These are phyloP conservation scores for Saiga tatarica DNA, from an alignment of 2,113 vertebrate genomes.

Conservation along the genomic window DNA sequence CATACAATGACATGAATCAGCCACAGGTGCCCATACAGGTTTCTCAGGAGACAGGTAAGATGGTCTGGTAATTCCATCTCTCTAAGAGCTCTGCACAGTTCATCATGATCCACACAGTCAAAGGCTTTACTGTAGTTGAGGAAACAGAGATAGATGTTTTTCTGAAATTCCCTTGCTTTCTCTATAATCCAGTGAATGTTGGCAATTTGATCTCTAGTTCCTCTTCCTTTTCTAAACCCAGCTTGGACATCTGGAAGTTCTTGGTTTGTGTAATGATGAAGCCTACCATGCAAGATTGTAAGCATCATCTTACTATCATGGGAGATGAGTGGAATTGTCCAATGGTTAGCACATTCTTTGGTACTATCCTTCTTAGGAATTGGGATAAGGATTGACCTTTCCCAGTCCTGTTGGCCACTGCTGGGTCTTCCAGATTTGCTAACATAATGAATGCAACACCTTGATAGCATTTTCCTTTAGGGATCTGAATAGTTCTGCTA, in stretches of 20 bases:
- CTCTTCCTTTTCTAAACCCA: background rate
- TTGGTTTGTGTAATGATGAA: background rate
- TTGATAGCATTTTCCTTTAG: background rate
- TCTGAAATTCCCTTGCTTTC: background rate
- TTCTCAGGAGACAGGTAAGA: background rate
- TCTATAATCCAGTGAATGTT: background rate
- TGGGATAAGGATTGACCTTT: background rate
- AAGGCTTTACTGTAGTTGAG: background rate
- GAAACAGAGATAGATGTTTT: background rate
- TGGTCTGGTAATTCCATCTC: background rate
- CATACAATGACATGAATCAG: no score
- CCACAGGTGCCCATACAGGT: background rate
- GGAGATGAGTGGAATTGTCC: background rate
- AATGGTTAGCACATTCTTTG: background rate
- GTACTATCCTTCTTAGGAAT: background rate
- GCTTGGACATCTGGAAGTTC: background rate
- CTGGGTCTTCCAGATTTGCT: background rate
- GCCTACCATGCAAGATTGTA: background rate
- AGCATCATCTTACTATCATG: background rate
- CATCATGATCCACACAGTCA: background rate
- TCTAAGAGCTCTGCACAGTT: background rate
- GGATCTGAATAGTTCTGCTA: background rate
- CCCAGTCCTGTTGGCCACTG: background rate
- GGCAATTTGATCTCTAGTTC: background rate
- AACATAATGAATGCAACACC: background rate